Base-by-base conservation (phyloP, 2,888 invertebrate species). In the Lasioglossum villosulum region DNA sequence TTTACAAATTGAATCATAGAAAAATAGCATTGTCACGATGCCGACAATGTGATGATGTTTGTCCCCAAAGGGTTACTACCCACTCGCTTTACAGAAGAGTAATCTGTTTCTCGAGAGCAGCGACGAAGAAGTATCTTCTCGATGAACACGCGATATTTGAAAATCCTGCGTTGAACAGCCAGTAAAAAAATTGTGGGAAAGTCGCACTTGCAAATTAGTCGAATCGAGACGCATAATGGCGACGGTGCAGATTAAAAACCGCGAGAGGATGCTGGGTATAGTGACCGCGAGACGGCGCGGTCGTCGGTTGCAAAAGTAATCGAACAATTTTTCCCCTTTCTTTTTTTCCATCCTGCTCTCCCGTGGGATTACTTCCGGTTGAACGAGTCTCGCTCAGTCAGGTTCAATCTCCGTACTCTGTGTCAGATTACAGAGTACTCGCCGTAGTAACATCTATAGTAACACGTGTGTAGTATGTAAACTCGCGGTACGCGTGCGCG, bases 391-490 rank as follows among this genome's bases (percentile, higher is more conserved):
- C 82, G 87, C 82, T 83, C 86, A 63, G 75, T 56, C 73, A 78
- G 78, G 88, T 85, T 87, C 87, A 88, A 88, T 82, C 87, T 84
- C 86, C 83, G 76, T 81, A 75, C 83, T 80, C 89, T 88, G 86
- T 86, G 84, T 86, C 80, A 81, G 87, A 88, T 88, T 88, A 88
- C 87, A 82, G 83, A 90, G 83, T 89, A 90, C 85, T 90, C 91
- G 75, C 85, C 82, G 84, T 90, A 88, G 85, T 91, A 90, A 82
- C 85, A 78, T 83, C 84, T 88, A 89, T 90, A 90, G 90, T 88
- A 90, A 83, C 86, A 83, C 89, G 88, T 86, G 86, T 89, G 86
- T 75, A 83, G 87, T 83, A 82, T 82, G 80, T 85, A 82, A 87
- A 80, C 82, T 77, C 23, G 78, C 27, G 78, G 78, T 78, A 78